Evolutionary conservation across 2,113 vertebrate genomes (phyloP).

Genomic region (Paradisaea rubra): DNA sequence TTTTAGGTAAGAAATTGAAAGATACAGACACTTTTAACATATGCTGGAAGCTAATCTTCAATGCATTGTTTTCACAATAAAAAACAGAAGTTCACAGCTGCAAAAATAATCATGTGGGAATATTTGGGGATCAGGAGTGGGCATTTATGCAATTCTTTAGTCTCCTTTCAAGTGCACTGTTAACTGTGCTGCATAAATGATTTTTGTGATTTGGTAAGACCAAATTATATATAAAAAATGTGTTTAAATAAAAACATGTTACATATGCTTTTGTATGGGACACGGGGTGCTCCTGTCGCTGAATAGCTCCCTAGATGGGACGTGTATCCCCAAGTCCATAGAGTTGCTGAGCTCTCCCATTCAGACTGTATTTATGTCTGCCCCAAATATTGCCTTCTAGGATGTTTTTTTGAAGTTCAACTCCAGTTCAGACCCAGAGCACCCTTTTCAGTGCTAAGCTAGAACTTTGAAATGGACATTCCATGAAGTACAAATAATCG

Average conservation of each 20-base stretch:
- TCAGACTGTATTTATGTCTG: not conserved
- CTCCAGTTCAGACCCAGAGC: not conserved
- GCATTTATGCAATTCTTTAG: not conserved
- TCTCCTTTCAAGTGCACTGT: not conserved
- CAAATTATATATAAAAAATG: not conserved
- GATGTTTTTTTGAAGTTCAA: not conserved
- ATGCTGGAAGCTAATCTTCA: not conserved
- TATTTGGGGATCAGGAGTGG: not conserved
- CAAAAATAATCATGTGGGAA: not conserved
- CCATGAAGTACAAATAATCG: not conserved
- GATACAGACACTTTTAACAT: not conserved
- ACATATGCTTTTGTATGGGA: not conserved
- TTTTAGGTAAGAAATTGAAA: not conserved
- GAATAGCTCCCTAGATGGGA: not conserved
- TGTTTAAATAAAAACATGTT: not conserved
- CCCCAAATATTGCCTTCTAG: not conserved
- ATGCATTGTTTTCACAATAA: not conserved
- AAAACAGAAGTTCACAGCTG: not conserved
- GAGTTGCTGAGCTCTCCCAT: not conserved
- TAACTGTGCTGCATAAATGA: not conserved
- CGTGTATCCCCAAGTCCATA: not conserved
- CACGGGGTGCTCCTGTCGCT: accelerated
- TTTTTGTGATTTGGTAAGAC: not conserved
- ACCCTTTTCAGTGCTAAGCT: not conserved
- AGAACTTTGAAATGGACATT: not conserved